phyloP scores from a whole-genome alignment of 2,797 vertebrate genomes.

The Hylomyscus alleni region DNA sequence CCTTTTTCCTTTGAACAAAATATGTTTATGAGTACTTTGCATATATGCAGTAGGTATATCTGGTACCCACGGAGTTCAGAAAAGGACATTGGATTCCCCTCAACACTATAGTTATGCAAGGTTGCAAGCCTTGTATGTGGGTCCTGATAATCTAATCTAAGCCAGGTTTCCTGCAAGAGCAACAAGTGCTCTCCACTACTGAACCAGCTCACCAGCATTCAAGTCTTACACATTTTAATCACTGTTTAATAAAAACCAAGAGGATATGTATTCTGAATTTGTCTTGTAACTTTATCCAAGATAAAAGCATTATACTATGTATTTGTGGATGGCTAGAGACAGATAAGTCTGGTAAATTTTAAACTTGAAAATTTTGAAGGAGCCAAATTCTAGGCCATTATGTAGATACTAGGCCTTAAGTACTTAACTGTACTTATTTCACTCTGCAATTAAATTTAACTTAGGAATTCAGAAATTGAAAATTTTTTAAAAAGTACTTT shows the following conservation, averaged over 20 bases:
- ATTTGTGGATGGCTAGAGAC: neutral
- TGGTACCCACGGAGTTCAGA: too few species aligned
- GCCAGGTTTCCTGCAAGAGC: neutral
- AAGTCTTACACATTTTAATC: neutral
- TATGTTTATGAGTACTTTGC: neutral
- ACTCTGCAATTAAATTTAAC: neutral
- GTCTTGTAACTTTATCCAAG: neutral
- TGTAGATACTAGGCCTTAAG: neutral
- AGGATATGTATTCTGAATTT: neutral
- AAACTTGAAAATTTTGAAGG: neutral
- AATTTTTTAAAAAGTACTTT: neutral
- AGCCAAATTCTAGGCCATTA: constrained; percentile 18
- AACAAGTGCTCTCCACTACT: neutral
- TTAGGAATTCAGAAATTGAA: neutral
- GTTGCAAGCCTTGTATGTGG: neutral
- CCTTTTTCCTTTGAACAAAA: neutral
- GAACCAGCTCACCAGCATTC: too few species aligned
- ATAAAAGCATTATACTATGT: neutral
- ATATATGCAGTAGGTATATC: too few species aligned
- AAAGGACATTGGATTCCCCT: neutral
- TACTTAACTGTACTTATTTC: neutral
- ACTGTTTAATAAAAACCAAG: neutral
- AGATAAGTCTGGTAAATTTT: neutral
- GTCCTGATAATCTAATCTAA: neutral
- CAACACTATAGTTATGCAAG: neutral